These are phyloP conservation scores for Campoplex nolae DNA, from an alignment of 2,888 invertebrate genomes.

Conservation along the genomic window DNA sequence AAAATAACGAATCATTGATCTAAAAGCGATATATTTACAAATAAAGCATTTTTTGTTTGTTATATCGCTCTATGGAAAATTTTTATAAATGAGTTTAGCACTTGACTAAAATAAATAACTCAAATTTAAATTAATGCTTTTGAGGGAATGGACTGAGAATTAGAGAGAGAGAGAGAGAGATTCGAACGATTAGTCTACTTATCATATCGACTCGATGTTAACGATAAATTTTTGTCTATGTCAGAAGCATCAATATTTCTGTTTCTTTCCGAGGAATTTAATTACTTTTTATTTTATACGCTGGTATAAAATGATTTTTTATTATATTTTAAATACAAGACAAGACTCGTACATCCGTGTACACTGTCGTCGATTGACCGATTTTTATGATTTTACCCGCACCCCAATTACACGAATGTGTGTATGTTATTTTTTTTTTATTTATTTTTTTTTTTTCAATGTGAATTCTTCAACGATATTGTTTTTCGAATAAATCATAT, in stretches of 20 bases:
- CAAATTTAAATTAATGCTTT: constrained; percentile 1
- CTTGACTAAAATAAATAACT: not conserved
- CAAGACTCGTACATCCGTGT: not conserved
- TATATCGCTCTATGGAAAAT: not conserved
- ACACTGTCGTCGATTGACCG: not conserved
- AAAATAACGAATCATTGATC: constrained; percentile 22
- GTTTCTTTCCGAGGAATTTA: constrained; percentile 31
- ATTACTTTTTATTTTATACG: not conserved
- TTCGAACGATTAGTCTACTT: not conserved
- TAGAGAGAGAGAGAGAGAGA: constrained; percentile 24
- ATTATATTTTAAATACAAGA: not conserved
- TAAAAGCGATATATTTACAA: constrained; percentile 53
- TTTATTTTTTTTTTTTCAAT: constrained; percentile 48
- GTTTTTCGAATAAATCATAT: constrained; percentile 65
- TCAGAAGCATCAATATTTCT: constrained; percentile 31
- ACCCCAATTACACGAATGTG: not conserved
- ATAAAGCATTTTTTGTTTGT: not conserved
- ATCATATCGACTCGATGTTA: not conserved
- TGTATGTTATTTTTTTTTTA: constrained; percentile 5
- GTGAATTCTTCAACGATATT: constrained; percentile 61
- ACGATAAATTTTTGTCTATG: constrained; percentile 23
- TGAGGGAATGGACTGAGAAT: constrained; percentile 27
- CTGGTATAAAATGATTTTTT: not conserved
- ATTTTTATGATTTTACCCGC: not conserved
- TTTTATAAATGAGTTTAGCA: constrained; percentile 16